Evolutionary conservation across 2,888 invertebrate genomes (phyloP).

Genomic region (Amorpha juglandis): DNA sequence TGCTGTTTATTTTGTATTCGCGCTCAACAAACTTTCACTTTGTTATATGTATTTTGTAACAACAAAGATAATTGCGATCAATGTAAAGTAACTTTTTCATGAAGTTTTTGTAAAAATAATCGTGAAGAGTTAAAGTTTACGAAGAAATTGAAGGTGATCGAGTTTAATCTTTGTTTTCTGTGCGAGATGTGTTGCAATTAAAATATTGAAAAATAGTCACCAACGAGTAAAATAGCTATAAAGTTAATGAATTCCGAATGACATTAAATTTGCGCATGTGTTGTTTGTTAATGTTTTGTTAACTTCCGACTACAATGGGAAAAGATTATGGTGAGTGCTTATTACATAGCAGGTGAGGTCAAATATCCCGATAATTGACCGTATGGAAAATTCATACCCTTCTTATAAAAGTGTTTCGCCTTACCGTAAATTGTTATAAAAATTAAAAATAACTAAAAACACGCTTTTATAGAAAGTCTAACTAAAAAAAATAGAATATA

Average conservation of each 20-base stretch:
- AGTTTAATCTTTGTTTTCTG: neutral
- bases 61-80: neutral
- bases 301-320: slow-evolving; percentile 49
- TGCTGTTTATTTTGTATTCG: slow-evolving; percentile 5
- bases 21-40: slow-evolving; percentile 20
- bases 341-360: neutral
- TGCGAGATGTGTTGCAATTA: slow-evolving; percentile 11
- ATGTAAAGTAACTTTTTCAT: too few species aligned
- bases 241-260: neutral
- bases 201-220: slow-evolving; percentile 4
- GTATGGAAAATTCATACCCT: neutral
- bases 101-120: neutral
- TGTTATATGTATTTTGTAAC: neutral
- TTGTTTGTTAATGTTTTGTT: neutral
- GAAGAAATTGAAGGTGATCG: neutral
- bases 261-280: neutral
- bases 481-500: too few species aligned
- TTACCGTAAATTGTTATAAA: neutral
- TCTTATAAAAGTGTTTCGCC: neutral
- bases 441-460: too few species aligned
- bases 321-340: slow-evolving; percentile 67
- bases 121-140: neutral
- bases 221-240: neutral
- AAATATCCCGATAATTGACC: neutral
- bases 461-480: too few species aligned